phyloP scores from a whole-genome alignment of 1,140 invertebrate genomes.

The Stegodyphus dumicola region DNA sequence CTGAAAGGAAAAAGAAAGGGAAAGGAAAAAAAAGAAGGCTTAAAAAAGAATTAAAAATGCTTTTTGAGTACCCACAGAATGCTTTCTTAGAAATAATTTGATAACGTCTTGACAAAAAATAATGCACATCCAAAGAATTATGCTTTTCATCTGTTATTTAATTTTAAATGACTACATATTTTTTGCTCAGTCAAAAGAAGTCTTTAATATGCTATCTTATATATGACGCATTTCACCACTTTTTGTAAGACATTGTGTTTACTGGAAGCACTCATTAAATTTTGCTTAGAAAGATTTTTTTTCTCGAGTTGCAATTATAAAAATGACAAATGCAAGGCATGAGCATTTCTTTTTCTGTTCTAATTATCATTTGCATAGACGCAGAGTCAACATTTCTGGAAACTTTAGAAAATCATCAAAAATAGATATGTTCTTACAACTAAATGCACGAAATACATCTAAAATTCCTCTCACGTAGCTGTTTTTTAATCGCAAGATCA shows the following conservation, averaged over 20 bases:
- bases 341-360: conserved; percentile 22
- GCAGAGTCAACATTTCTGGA: conserved; percentile 12
- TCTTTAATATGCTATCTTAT: conserved; percentile 55
- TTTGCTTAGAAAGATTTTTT: conserved; percentile 43
- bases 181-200: conserved; percentile 34
- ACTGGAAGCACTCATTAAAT: conserved; percentile 39
- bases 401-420: not conserved
- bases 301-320: conserved; percentile 38
- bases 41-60: no score
- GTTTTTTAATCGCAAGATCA: no score
- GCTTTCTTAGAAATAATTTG: no score
- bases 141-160: conserved; percentile 25
- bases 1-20: no score
- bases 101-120: no score
- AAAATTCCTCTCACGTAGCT: no score
- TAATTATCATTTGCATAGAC: conserved; percentile 31
- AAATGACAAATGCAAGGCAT: conserved; percentile 31
- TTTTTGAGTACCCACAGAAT: no score
- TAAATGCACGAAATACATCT: no score
- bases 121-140: no score
- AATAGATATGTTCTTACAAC: no score
- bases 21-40: no score
- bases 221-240: conserved; percentile 19
- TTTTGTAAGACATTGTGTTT: conserved; percentile 25
- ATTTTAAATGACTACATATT: conserved; percentile 47